Conservation (phyloP, 1,140 invertebrate genomes). For the Phthorimaea operculella region DNA sequence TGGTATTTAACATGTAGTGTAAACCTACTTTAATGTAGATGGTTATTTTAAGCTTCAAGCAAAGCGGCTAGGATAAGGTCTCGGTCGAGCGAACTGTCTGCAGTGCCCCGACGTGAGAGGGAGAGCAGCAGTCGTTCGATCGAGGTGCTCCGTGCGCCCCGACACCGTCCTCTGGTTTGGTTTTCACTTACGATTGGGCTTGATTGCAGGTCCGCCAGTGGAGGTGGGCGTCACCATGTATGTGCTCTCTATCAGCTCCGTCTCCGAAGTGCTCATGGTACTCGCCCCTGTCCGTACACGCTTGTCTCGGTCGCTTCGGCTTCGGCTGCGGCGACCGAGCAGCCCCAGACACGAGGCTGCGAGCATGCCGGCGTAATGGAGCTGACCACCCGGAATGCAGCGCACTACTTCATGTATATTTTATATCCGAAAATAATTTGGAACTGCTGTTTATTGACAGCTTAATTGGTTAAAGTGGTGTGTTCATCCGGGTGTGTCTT, state of each 20-base stretch:
- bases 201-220: slow-evolving; percentile 91
- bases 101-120: slow-evolving; percentile 8
- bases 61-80: slow-evolving; percentile 34
- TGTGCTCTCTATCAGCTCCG: slow-evolving; percentile 97
- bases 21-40: slow-evolving; percentile 42
- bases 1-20: slow-evolving; percentile 75
- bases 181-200: slow-evolving; percentile 66
- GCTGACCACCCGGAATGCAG: slow-evolving; percentile 39
- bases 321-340: slow-evolving; percentile 33
- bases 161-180: slow-evolving; percentile 58
- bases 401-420: slow-evolving; percentile 24
- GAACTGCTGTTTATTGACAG: neutral
- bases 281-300: slow-evolving; percentile 60
- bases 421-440: neutral
- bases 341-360: slow-evolving; percentile 52
- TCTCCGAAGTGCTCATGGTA: slow-evolving; percentile 99
- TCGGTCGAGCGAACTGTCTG: slow-evolving; percentile 34
- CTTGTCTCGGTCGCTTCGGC: slow-evolving; percentile 50
- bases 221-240: slow-evolving; percentile 98
- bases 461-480: slow-evolving; percentile 26
- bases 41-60: slow-evolving; percentile 24
- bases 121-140: slow-evolving; percentile 31
- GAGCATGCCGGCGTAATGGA: slow-evolving; percentile 51
- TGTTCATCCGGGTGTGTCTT: slow-evolving; percentile 41
- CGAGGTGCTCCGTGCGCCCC: slow-evolving; percentile 40